These are phyloP conservation scores for Euleptes europaea DNA, from an alignment of 2,113 vertebrate genomes.

Conservation along the genomic window DNA sequence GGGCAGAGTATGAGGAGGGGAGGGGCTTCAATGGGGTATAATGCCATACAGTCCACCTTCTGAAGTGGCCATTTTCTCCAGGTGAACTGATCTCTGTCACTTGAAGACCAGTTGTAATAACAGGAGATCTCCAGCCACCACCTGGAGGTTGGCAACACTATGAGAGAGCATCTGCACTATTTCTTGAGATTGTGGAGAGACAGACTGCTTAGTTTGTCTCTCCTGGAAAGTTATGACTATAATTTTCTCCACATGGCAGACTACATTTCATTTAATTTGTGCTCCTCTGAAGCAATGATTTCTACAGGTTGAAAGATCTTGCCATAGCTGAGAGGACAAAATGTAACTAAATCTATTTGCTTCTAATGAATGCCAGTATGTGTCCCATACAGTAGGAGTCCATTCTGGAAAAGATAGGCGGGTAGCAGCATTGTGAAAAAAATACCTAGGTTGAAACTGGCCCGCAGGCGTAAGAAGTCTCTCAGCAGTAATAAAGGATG, in stretches of 20 bases:
- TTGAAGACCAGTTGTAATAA: too few species aligned
- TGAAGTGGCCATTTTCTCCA: too few species aligned
- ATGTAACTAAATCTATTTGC: constrained; percentile 56
- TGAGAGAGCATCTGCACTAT: constrained; percentile 53
- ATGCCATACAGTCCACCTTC: too few species aligned
- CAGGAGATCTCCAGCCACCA: too few species aligned
- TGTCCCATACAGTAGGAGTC: constrained; percentile 39
- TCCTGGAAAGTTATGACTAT: constrained; percentile 71
- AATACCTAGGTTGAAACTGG: neutral
- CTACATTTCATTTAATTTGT: constrained; percentile 79
- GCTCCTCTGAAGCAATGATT: constrained; percentile 70
- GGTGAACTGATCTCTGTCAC: too few species aligned
- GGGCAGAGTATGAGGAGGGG: too few species aligned
- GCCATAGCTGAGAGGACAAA: constrained; percentile 66
- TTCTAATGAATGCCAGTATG: constrained; percentile 60
- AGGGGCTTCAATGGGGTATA: too few species aligned
- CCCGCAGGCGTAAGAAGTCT: constrained; percentile 18
- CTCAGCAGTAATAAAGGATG: constrained; percentile 7
- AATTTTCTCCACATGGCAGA: constrained; percentile 72
- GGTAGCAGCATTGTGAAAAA: constrained; percentile 2
- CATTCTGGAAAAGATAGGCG: constrained; percentile 24
- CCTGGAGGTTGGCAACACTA: too few species aligned
- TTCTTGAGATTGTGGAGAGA: constrained; percentile 61
- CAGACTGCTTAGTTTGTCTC: constrained; percentile 63
- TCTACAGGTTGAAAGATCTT: constrained; percentile 72